A percentile compares a stretch with the other conserved stretches of the same genome.
Evolutionary conservation across 92 coral and sea anemone species (phyloP).

Genomic region (Galaxea fascicularis): DNA sequence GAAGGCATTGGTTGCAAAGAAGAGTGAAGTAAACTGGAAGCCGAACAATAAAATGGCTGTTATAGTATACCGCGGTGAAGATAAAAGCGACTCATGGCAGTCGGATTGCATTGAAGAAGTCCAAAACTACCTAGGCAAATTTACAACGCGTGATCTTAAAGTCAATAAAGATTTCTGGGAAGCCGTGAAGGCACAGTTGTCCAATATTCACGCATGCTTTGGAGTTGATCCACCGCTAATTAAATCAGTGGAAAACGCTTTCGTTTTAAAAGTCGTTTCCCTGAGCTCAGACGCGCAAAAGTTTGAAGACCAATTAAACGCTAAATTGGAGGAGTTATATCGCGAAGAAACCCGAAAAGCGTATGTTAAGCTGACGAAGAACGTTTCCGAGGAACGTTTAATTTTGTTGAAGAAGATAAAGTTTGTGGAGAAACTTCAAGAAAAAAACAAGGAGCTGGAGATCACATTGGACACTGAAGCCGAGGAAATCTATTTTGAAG

Average conservation of each 20-base stretch:
- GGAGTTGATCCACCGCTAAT: conserved; percentile 57
- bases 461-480: conserved; percentile 61
- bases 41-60: conserved; percentile 30
- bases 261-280: conserved; percentile 53
- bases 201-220: conserved; percentile 48
- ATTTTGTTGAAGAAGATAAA: conserved; percentile 72
- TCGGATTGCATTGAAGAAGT: conserved; percentile 41
- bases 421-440: conserved; percentile 62
- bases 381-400: conserved; percentile 66
- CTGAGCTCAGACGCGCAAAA: conserved; percentile 19
- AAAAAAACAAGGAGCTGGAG: conserved; percentile 61
- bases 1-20: conserved; percentile 41
- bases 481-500: conserved; percentile 63
- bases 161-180: conserved; percentile 54
- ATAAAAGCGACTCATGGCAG: conserved; percentile 47
- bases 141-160: conserved; percentile 44
- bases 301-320: conserved; percentile 40
- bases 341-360: conserved; percentile 66
- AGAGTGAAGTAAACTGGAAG: conserved; percentile 50
- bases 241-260: conserved; percentile 9
- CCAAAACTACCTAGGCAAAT: conserved; percentile 26
- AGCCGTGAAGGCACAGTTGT: conserved; percentile 49
- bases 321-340: conserved; percentile 46
- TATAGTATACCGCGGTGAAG: conserved; percentile 48
- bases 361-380: conserved; percentile 42